Conservation (phyloP, 2,888 invertebrate species). For the Acrobasis suavella region DNA sequence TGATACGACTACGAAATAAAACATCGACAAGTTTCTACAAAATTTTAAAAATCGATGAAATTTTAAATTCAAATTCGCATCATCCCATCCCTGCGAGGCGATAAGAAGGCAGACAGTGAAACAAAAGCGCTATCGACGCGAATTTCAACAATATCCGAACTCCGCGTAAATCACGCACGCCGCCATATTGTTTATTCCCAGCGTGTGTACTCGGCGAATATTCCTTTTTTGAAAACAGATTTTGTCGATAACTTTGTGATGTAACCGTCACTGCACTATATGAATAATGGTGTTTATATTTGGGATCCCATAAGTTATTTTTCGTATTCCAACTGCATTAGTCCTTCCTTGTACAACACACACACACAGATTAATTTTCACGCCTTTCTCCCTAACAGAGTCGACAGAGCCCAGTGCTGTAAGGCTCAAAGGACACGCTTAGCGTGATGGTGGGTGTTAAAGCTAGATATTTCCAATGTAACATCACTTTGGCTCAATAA, state of each 20-base stretch:
- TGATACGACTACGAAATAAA: not conserved
- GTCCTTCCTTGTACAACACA: no score
- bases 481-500: no score
- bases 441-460: no score
- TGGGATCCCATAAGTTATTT: not conserved
- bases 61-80: conserved; percentile 26
- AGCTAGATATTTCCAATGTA: no score
- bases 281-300: not conserved
- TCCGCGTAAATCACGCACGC: conserved; percentile 67
- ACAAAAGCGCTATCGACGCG: conserved; percentile 75
- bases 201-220: conserved; percentile 43
- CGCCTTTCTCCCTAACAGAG: no score
- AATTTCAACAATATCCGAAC: conserved; percentile 69
- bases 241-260: conserved; percentile 51
- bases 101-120: conserved; percentile 69
- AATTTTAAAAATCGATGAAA: conserved; percentile 29
- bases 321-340: no score
- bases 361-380: no score
- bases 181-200: conserved; percentile 67
- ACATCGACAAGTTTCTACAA: not conserved
- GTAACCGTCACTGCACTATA: conserved; percentile 32
- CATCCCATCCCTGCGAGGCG: conserved; percentile 45
- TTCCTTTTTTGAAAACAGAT: conserved; percentile 55
- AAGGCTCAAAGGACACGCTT: no score
- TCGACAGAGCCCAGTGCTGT: no score